A percentile compares a stretch with the other conserved stretches of the same genome.
Evolutionary conservation across 2,888 invertebrate species (phyloP).

Genomic region (Malacosoma neustria): DNA sequence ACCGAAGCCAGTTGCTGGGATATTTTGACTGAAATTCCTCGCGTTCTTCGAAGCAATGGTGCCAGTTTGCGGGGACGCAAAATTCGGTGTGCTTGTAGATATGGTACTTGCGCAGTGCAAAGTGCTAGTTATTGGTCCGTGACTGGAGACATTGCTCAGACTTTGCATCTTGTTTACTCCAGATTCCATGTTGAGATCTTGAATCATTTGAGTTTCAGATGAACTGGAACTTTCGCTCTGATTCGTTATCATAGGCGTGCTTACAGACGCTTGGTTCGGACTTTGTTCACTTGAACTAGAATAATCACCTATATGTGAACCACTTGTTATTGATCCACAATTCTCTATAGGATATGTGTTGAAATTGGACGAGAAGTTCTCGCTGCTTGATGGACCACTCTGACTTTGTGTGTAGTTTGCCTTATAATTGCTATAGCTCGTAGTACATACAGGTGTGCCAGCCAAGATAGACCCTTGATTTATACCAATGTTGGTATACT

Average conservation of each 20-base stretch:
- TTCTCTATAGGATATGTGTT: not conserved
- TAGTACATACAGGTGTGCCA: conserved; percentile 20
- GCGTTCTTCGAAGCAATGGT: too few relatives aligned
- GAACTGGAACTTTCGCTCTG: not conserved
- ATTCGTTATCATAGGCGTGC: not conserved
- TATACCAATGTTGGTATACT: too few relatives aligned
- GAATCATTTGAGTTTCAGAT: not conserved
- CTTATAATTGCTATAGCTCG: not conserved
- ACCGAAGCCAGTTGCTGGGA: conserved; percentile 8
- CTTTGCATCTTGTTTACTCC: conserved; percentile 1
- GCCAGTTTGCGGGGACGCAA: too few relatives aligned
- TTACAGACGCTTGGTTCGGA: conserved; percentile 3
- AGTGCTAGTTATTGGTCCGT: not conserved
- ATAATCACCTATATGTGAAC: conserved; percentile 9
- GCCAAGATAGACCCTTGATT: conserved; percentile 24
- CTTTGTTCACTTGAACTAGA: conserved; percentile 4
- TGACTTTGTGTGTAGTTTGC: conserved; percentile 1
- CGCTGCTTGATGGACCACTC: not conserved
- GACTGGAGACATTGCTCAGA: not conserved
- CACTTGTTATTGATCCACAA: conserved; percentile 14
- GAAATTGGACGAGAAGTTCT: conserved; percentile 2
- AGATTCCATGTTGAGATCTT: not conserved
- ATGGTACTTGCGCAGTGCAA: not conserved
- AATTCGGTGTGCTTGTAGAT: not conserved
- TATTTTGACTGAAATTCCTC: not conserved